Percentiles rank a stretch among this genome's conserved stretches.
Conservation (phyloP, 2,888 invertebrate species). For the Brachyopa scutellaris region DNA sequence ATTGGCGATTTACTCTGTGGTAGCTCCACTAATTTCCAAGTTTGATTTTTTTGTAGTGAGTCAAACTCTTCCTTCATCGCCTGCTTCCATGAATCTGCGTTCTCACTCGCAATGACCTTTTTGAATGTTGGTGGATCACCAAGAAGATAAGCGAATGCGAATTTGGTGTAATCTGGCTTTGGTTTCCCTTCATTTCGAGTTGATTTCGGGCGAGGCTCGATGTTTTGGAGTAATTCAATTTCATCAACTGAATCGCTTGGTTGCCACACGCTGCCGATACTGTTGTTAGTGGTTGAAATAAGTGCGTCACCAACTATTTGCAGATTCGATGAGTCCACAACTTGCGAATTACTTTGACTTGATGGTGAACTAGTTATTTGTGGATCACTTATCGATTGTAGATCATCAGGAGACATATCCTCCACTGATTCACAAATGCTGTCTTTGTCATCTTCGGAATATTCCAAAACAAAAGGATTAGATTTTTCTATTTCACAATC, state of each 20-base stretch:
- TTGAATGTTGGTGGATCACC: constrained; percentile 29
- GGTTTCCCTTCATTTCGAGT: constrained; percentile 34
- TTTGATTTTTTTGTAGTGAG: constrained; percentile 21
- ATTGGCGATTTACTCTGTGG: constrained; percentile 23
- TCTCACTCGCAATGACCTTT: constrained; percentile 32
- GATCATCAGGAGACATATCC: constrained; percentile 3
- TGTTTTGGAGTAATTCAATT: not conserved
- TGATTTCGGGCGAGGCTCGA: constrained; percentile 27
- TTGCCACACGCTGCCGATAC: constrained; percentile 12
- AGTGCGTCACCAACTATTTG: constrained; percentile 1
- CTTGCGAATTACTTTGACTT: not conserved
- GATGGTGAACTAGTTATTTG: constrained; percentile 3
- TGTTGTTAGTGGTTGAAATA: constrained; percentile 6
- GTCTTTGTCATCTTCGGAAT: not conserved
- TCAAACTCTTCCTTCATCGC: constrained; percentile 42
- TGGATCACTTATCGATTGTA: constrained; percentile 23
- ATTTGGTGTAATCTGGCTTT: constrained; percentile 37
- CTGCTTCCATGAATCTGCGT: constrained; percentile 35
- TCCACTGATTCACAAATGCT: constrained; percentile 19
- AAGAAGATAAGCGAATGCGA: constrained; percentile 21
- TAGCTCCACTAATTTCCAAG: constrained; percentile 24
- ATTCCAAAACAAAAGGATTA: constrained; percentile 11
- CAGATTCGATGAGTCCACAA: not conserved
- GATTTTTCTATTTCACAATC: constrained; percentile 5
- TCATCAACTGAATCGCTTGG: constrained; percentile 7